phyloP scores from a whole-genome alignment of 2,888 invertebrate genomes.

The Bhutanitis thaidina region DNA sequence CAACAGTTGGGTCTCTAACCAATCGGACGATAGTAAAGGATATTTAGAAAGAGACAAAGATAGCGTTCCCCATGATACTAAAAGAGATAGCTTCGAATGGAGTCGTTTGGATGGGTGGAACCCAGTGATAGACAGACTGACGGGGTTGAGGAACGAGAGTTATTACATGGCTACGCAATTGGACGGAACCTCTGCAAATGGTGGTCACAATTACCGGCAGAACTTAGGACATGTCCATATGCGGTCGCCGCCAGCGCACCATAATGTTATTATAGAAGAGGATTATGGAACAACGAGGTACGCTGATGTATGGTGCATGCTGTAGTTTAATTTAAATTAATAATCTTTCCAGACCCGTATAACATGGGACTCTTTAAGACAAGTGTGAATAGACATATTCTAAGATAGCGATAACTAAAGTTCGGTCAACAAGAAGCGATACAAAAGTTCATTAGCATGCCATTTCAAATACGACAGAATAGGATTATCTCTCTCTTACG shows the following conservation, averaged over 20 bases:
- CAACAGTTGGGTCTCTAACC: constrained; percentile 72
- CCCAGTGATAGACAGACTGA: constrained; percentile 93
- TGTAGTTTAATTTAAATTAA: too few species aligned
- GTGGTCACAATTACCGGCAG: constrained; percentile 54
- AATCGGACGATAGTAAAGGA: constrained; percentile 73
- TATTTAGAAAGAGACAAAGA: constrained; percentile 72
- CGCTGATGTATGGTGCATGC: neutral
- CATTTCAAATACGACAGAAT: too few species aligned
- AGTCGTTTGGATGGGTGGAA: constrained; percentile 86
- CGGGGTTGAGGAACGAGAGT: constrained; percentile 92
- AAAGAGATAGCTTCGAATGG: constrained; percentile 79
- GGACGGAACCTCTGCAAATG: constrained; percentile 77
- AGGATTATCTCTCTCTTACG: too few species aligned
- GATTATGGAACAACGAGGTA: constrained; percentile 71
- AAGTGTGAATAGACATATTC: too few species aligned
- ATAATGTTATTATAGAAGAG: constrained; percentile 83
- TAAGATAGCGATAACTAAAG: too few species aligned
- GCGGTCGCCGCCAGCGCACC: constrained; percentile 69
- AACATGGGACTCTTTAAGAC: too few species aligned
- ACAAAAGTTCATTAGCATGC: too few species aligned
- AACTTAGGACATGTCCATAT: constrained; percentile 65
- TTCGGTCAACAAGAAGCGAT: too few species aligned
- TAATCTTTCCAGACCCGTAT: too few species aligned
- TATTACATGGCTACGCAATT: constrained; percentile 91
- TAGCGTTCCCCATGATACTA: constrained; percentile 67